Percentiles rank a stretch among this genome's conserved stretches.
Evolutionary conservation across 2,888 invertebrate species (phyloP).

Genomic region (Torymus texanus): DNA sequence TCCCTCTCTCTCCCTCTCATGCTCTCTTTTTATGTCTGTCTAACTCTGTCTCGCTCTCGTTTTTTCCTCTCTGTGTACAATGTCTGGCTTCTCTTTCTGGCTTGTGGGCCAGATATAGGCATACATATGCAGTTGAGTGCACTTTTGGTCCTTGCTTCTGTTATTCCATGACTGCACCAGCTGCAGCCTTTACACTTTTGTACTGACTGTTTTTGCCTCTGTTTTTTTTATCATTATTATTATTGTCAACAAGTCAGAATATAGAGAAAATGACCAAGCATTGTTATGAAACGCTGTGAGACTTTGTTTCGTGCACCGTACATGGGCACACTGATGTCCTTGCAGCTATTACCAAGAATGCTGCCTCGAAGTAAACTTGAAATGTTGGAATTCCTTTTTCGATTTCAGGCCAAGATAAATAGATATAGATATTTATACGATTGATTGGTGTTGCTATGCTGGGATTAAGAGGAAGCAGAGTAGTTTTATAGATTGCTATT

Average conservation of each 20-base stretch:
- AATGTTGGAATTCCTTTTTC: slow-evolving; percentile 57
- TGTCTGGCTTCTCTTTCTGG: slow-evolving; percentile 54
- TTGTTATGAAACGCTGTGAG: slow-evolving; percentile 50
- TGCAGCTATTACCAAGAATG: slow-evolving; percentile 55
- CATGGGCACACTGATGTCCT: slow-evolving; percentile 52
- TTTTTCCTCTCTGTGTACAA: slow-evolving; percentile 46
- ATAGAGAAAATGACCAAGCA: slow-evolving; percentile 51
- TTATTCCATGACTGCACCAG: slow-evolving; percentile 53
- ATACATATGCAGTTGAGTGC: slow-evolving; percentile 45
- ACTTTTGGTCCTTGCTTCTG: slow-evolving; percentile 55
- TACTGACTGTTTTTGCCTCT: slow-evolving; percentile 34
- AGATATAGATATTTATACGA: slow-evolving; percentile 56
- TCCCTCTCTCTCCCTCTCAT: slow-evolving; percentile 33
- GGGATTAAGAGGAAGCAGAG: slow-evolving; percentile 43
- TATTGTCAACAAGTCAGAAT: slow-evolving; percentile 40
- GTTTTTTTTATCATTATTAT: slow-evolving; percentile 38
- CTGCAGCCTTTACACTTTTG: slow-evolving; percentile 40
- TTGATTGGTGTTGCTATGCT: slow-evolving; percentile 54
- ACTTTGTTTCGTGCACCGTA: slow-evolving; percentile 46
- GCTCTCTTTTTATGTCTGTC: slow-evolving; percentile 29
- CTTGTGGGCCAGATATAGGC: slow-evolving; percentile 47
- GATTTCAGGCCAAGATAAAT: slow-evolving; percentile 58
- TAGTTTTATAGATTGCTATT: slow-evolving; percentile 51
- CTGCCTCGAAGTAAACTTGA: slow-evolving; percentile 50
- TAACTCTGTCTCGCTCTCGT: slow-evolving; percentile 39